These are phyloP conservation scores for Esox niger DNA, from an alignment of 2,113 vertebrate genomes.

Conservation along the genomic window DNA sequence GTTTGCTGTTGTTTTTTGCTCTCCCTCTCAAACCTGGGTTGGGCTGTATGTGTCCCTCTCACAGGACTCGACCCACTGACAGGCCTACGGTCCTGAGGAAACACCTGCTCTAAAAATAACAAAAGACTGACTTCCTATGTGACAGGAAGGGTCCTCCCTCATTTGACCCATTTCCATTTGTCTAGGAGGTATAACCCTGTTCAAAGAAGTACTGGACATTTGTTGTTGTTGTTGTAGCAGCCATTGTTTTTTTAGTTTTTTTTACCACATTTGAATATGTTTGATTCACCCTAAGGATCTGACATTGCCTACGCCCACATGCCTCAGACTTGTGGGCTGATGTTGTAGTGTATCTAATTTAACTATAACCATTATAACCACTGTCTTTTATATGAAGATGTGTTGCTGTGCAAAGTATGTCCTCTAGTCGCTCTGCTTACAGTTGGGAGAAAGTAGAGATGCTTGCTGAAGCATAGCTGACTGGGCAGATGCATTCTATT, in stretches of 20 bases:
- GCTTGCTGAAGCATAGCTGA: slow-evolving; percentile 3
- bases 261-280: not conserved
- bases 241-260: too few species aligned
- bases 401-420: not conserved
- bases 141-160: slow-evolving; percentile 67
- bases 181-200: slow-evolving; percentile 46
- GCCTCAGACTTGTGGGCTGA: not conserved
- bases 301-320: slow-evolving; percentile 20
- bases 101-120: slow-evolving; percentile 71
- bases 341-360: not conserved
- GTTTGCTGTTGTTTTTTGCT: slow-evolving; percentile 3
- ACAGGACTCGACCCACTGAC: slow-evolving; percentile 5
- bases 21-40: slow-evolving; percentile 6
- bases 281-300: not conserved
- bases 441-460: not conserved
- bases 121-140: slow-evolving; percentile 68
- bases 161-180: slow-evolving; percentile 33
- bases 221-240: slow-evolving; percentile 6
- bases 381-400: not conserved
- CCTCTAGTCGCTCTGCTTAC: not conserved
- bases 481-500: slow-evolving; percentile 1
- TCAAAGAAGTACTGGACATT: slow-evolving; percentile 64
- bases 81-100: slow-evolving; percentile 58
- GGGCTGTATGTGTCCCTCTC: slow-evolving; percentile 9
- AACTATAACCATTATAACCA: not conserved